Base-by-base conservation (phyloP, 2,113 vertebrate species). In the Actenoides hombroni region DNA sequence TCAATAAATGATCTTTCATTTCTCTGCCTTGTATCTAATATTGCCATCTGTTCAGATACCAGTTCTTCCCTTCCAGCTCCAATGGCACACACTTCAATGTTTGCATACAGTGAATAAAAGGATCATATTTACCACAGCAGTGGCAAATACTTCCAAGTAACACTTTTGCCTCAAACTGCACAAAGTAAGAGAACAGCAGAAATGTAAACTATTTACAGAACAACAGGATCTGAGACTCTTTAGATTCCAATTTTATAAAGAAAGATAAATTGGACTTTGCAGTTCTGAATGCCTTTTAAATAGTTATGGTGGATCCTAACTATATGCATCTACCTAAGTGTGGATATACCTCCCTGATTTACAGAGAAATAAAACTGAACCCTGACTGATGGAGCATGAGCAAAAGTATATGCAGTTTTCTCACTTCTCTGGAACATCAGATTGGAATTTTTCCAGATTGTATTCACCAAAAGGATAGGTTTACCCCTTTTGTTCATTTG, bases 51-150 rank as follows among this genome's bases (percentile, higher is more conserved):
- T 81, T 74, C 33, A 54, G 16, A 54, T 18, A 42, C 6, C 26
- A 42, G 25, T 54, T 64, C 40, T 78, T 84, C 35, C 16, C 20
- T 94, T 65, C 61, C 70, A 48, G 56, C 64, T 84, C 37, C 42
- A 46, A 25, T 6, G 18, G 21, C 29, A 68, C 25, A 17, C 1
- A 17, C 64, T 77, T 81, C 56, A 46, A 78, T 68, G n/a, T 79
- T 56, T 2, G 1, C 25, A 57, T 3, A 3, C 10, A 65, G 17
- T 0, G 0, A 10, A 79, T 25, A 24, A 87, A 77, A 96, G 59
- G 13, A 71, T 44, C 26, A 4, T 26, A 71, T 3, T 42, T 83
- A 65, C 7, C 21, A 53, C 24, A 86, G 24, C 8, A 60, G 25
- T 33, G 23, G 19, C 16, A 84, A 76, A 46, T n/a, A 46, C 49